phyloP scores from a whole-genome alignment of 2,113 vertebrate species.

The Tylochromis polylepis region DNA sequence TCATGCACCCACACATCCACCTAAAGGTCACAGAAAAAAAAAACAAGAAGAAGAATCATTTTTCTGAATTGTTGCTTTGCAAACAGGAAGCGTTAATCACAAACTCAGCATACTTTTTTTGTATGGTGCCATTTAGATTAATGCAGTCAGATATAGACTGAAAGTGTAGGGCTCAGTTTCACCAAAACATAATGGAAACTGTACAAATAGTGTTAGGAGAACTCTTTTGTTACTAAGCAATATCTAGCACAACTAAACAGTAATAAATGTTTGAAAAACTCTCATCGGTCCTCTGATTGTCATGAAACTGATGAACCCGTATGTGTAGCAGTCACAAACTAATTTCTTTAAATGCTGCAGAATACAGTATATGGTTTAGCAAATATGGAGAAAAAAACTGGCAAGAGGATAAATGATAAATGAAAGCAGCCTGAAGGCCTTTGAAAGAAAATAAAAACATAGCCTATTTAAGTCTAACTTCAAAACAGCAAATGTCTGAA shows the following conservation, averaged over 20 bases:
- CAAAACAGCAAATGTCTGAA: background rate
- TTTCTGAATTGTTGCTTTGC: background rate
- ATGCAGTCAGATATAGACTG: background rate
- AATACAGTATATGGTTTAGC: background rate
- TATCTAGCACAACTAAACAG: background rate
- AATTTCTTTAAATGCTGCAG: background rate
- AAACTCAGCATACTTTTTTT: background rate
- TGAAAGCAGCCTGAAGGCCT: background rate
- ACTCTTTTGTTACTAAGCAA: background rate
- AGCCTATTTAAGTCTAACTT: background rate
- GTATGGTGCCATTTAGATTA: background rate
- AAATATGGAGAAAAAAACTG: background rate
- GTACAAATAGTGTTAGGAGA: background rate
- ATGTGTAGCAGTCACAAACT: background rate
- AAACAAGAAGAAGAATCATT: background rate
- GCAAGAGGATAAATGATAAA: background rate
- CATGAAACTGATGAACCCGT: background rate
- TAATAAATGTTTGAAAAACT: background rate
- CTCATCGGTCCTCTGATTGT: background rate
- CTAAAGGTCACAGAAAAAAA: background rate
- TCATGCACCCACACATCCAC: background rate
- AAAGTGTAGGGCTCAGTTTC: background rate
- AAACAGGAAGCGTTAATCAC: background rate
- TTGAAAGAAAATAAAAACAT: background rate
- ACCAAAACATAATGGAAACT: background rate